Evolutionary conservation across 2,888 invertebrate species (phyloP), one percentile per base, ranked within the genome.

Genomic region (Aspidiotus rigidus): DNA sequence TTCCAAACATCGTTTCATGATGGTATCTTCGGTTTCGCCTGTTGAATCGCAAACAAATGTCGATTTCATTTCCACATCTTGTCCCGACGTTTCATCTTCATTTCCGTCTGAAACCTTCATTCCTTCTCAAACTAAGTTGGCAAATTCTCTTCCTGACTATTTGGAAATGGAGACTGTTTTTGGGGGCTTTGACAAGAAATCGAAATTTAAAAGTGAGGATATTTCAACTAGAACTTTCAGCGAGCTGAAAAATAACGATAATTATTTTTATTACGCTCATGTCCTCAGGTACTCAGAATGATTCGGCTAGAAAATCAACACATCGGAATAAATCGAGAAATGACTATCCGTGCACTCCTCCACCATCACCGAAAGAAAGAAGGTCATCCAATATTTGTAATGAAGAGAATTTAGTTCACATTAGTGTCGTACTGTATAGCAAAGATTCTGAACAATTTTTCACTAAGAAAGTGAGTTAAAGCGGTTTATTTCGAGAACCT

Each of bases 1-100:
- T 57, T 89, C 91, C 0, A 86, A 86, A 74, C 89, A 92, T 79
- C 84, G 93, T 49, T 85, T 86, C 77, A 87, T 95, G 83, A 89
- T 95, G 77, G 85, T 88, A 72, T 92, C 90, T 0, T 85, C 79
- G 15, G 53, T 63, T 6, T 69, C 67, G 5, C 59, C 64, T 9
- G 76, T 77, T 80, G 77, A 77, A 53, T 71, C 75, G 7, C 77
- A 77, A 6, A 79, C 17, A 7, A 59, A 42, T 13, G 57, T 82
- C 7, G 78, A 81, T 69, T 86, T 84, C 78, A 80, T 88, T 72
- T 93, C 92, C 9, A 83, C 84, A 74, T 93, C 93, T 0, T 93
- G 92, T 76, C 93, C 93, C 0, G 85, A 89, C 78, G 76, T 78
- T 0, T 77, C 77, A 7, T 16, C 40, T 6, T 49, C 54, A 13